phyloP scores from a whole-genome alignment of 1,140 invertebrate genomes.

The Sesamia nonagrioides region DNA sequence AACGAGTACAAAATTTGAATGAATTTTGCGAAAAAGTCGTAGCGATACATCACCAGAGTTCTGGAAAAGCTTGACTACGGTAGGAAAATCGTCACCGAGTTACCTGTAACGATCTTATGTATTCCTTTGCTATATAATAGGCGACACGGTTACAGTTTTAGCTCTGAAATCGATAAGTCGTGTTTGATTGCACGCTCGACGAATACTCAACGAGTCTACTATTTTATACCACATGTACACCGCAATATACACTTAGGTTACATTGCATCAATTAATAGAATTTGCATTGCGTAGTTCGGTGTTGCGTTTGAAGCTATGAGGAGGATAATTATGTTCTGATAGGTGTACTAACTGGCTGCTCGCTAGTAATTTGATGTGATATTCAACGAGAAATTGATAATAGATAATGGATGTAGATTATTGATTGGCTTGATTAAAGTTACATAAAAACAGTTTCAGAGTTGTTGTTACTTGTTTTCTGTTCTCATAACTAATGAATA shows the following conservation, averaged over 20 bases:
- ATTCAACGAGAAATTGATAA: neutral
- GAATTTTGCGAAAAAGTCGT: neutral
- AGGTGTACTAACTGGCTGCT: constrained; percentile 28
- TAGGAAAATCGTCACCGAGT: neutral
- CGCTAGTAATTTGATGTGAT: constrained; percentile 15
- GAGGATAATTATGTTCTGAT: constrained; percentile 37
- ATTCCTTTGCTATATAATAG: constrained; percentile 72
- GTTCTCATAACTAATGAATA: too few relatives aligned
- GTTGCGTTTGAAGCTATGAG: neutral
- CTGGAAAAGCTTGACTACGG: neutral
- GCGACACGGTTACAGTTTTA: constrained; percentile 76
- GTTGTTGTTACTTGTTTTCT: too few relatives aligned
- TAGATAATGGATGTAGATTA: neutral
- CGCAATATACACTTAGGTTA: constrained; percentile 28
- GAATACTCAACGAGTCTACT: constrained; percentile 68
- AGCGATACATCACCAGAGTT: neutral
- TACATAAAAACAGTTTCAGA: neutral
- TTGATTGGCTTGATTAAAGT: neutral
- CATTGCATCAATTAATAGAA: constrained; percentile 63
- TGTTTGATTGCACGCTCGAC: constrained; percentile 74
- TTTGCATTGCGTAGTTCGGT: constrained; percentile 51
- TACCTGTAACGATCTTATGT: constrained; percentile 51
- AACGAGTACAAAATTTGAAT: neutral
- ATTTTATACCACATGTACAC: constrained; percentile 56
- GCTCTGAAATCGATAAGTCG: constrained; percentile 75